Percentiles rank a stretch among this genome's conserved stretches.
phyloP scores from a whole-genome alignment of 2,797 vertebrate species.

The Falco biarmicus region DNA sequence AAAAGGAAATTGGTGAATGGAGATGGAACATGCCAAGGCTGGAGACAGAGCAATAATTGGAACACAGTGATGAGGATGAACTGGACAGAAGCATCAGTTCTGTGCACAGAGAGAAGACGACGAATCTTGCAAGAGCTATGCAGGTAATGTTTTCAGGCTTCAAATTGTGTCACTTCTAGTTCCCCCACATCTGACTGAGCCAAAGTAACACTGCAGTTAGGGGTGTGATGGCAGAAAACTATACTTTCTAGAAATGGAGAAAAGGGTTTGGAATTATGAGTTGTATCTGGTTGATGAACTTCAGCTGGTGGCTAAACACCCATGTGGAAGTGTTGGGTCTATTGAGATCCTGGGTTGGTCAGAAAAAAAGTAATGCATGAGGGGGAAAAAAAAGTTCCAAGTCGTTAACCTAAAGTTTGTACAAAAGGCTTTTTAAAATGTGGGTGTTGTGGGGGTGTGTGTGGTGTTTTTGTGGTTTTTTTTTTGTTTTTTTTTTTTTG shows the following conservation, averaged over 20 bases:
- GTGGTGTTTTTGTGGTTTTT: not conserved
- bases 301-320: not conserved
- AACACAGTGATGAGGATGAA: not conserved
- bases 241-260: not conserved
- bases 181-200: not conserved
- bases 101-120: not conserved
- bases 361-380: not conserved
- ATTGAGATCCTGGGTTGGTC: not conserved
- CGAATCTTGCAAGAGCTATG: not conserved
- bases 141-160: conserved; percentile 30
- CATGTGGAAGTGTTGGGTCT: not conserved
- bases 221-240: not conserved
- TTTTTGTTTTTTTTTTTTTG: too few relatives aligned
- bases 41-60: not conserved
- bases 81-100: not conserved
- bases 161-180: not conserved
- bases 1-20: not conserved
- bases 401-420: not conserved
- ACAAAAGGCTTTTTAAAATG: not conserved
- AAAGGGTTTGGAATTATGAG: not conserved
- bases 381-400: not conserved
- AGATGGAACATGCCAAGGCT: not conserved
- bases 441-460: too few relatives aligned
- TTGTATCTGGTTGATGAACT: not conserved
- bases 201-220: not conserved